Evolutionary conservation across 2,113 vertebrate species (phyloP).

Genomic region (Thermophis baileyi): DNA sequence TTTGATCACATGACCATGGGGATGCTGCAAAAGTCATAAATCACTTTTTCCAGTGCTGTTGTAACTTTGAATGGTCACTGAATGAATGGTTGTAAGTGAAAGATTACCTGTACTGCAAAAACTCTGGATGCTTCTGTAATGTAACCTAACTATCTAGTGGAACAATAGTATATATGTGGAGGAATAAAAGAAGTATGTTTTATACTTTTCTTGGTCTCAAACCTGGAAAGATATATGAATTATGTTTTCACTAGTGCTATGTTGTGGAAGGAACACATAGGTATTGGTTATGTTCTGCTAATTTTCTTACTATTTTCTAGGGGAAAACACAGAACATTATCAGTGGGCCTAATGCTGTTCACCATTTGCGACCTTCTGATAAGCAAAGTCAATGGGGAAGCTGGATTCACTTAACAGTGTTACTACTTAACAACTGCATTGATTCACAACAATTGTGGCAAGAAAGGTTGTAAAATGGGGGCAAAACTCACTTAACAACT

Average conservation of each 20-base stretch:
- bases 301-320: not conserved
- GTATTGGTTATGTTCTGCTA: not conserved
- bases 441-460: not conserved
- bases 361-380: not conserved
- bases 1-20: not conserved
- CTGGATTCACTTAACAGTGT: not conserved
- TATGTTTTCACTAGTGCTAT: not conserved
- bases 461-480: no score
- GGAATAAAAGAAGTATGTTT: not conserved
- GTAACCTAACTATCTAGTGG: not conserved
- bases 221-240: not conserved
- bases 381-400: not conserved
- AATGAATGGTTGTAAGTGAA: no score
- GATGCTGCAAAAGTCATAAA: not conserved
- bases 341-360: not conserved
- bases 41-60: not conserved
- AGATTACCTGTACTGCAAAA: not conserved
- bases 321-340: not conserved
- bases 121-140: not conserved
- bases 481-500: not conserved
- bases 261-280: not conserved
- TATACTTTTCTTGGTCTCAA: not conserved
- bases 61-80: not conserved
- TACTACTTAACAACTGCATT: no score
- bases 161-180: not conserved